phyloP scores from a whole-genome alignment of 1,140 invertebrate species.

The Colletes gigas region DNA sequence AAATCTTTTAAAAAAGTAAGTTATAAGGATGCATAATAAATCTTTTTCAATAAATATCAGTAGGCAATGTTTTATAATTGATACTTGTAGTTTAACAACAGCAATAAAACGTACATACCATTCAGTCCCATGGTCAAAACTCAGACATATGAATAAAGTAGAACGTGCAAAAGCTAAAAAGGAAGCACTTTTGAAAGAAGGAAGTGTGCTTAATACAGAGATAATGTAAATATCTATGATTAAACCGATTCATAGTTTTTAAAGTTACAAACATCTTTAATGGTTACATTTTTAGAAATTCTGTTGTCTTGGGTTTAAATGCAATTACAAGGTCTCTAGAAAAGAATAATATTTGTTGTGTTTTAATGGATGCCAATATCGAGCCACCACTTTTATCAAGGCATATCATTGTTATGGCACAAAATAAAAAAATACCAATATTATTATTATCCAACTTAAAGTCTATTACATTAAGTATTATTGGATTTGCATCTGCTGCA shows the following conservation, averaged over 20 bases:
- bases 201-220: conserved; percentile 20
- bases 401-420: conserved; percentile 75
- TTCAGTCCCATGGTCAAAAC: conserved; percentile 68
- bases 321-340: conserved; percentile 74
- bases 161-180: conserved; percentile 65
- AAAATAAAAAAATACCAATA: conserved; percentile 71
- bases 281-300: conserved; percentile 64
- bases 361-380: conserved; percentile 73
- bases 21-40: conserved; percentile 22
- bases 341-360: conserved; percentile 67
- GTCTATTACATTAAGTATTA: conserved; percentile 60
- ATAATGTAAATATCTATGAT: conserved; percentile 54
- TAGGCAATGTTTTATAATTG: background rate
- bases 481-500: conserved; percentile 71
- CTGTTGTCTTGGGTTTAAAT: conserved; percentile 75
- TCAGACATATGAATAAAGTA: conserved; percentile 70
- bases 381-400: conserved; percentile 73
- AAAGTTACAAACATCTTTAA: background rate
- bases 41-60: background rate
- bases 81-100: conserved; percentile 59
- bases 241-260: background rate
- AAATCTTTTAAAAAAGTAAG: conserved; percentile 66
- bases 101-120: conserved; percentile 51
- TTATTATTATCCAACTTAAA: conserved; percentile 73
- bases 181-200: conserved; percentile 35